These are phyloP conservation scores for Phalloptychus januarius DNA, from an alignment of 2,797 vertebrate species.

Conservation along the genomic window DNA sequence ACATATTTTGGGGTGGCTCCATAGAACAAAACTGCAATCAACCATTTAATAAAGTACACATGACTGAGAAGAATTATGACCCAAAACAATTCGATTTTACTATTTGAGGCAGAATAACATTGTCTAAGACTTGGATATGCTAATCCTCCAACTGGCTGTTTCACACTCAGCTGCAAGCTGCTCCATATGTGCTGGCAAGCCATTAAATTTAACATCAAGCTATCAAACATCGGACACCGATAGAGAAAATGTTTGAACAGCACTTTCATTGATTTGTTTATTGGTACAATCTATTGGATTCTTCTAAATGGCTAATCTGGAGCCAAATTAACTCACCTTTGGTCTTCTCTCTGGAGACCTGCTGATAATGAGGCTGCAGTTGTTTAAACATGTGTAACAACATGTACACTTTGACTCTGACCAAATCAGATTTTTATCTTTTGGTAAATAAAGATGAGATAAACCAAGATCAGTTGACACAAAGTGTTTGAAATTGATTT, in stretches of 20 bases:
- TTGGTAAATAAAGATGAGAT: neutral
- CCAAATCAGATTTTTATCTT: neutral
- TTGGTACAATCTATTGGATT: neutral
- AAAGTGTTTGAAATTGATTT: neutral
- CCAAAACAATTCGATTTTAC: neutral
- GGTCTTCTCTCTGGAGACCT: neutral
- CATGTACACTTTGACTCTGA: neutral
- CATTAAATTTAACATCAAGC: neutral
- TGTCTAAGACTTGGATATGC: neutral
- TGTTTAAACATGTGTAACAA: neutral
- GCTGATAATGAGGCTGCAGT: neutral
- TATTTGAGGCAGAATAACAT: neutral
- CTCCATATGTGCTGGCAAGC: neutral
- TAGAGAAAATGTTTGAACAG: constrained; percentile 5
- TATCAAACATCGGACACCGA: neutral
- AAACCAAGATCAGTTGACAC: neutral
- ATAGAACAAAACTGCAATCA: neutral
- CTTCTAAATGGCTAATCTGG: neutral
- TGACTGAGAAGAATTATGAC: neutral
- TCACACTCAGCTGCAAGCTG: neutral
- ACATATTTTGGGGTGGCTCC: neutral
- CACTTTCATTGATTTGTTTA: neutral
- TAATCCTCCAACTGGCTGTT: neutral
- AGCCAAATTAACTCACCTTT: neutral
- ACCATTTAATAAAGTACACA: neutral